Percentiles rank a stretch among this genome's conserved stretches.
Evolutionary conservation across 1,140 invertebrate genomes (phyloP).

Genomic region (Hormaphis cornu): DNA sequence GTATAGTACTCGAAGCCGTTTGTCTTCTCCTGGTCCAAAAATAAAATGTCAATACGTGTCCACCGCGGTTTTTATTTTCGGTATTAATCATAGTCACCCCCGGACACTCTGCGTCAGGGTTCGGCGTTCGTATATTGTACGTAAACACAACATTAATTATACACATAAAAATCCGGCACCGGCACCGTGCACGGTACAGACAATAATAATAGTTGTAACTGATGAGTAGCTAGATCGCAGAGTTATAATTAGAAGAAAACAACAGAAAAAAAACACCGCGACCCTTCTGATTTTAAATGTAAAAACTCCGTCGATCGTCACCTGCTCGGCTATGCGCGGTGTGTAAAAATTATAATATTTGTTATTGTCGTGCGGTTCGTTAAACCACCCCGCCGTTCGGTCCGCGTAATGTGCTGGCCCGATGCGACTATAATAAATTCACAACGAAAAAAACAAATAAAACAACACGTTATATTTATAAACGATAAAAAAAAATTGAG

Average conservation of each 20-base stretch:
- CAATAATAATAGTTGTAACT: slow-evolving; percentile 16
- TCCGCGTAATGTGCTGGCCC: no score
- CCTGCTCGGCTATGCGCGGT: not conserved
- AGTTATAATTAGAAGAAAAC: slow-evolving; percentile 32
- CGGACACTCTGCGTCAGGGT: no score
- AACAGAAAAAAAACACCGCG: slow-evolving; percentile 7
- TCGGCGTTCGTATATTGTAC: no score
- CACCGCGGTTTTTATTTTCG: slow-evolving; percentile 5
- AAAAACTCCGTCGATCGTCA: slow-evolving; percentile 21
- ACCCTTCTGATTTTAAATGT: slow-evolving; percentile 20
- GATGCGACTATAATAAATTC: no score
- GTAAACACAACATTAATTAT: no score
- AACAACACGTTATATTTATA: no score
- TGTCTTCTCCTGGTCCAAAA: no score
- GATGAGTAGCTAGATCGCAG: not conserved
- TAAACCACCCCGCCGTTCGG: no score
- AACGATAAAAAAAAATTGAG: no score
- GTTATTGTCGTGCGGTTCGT: not conserved
- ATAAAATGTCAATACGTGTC: slow-evolving; percentile 26
- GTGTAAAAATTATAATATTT: not conserved
- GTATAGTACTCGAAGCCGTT: not conserved
- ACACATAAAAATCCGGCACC: not conserved
- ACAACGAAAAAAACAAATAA: no score
- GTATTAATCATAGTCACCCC: slow-evolving; percentile 26
- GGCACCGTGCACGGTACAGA: not conserved